Evolutionary conservation across 2,113 vertebrate genomes (phyloP).

Genomic region (Entelurus aequoreus): DNA sequence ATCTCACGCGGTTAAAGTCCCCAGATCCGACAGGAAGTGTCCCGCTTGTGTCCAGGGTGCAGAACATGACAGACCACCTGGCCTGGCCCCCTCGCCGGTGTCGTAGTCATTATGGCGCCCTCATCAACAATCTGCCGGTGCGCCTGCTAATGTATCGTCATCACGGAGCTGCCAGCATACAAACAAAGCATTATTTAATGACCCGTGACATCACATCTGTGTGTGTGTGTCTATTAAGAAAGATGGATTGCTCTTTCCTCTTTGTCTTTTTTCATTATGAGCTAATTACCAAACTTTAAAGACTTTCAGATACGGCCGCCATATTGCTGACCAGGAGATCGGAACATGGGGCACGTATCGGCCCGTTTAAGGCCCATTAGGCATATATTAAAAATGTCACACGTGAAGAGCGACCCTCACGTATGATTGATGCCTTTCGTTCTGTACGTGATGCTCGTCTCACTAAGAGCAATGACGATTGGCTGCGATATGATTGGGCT

Average conservation of each 20-base stretch:
- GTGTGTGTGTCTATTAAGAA: slow-evolving; percentile 46
- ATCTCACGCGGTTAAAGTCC: neutral
- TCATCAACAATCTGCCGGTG: slow-evolving; percentile 51
- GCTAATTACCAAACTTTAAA: slow-evolving; percentile 51
- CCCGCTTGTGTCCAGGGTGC: slow-evolving; percentile 49
- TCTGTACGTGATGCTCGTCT: slow-evolving; percentile 45
- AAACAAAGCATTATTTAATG: slow-evolving; percentile 59
- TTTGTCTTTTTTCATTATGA: slow-evolving; percentile 15
- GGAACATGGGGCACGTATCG: slow-evolving; percentile 47
- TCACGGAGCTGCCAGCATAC: slow-evolving; percentile 44
- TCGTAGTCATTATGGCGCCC: slow-evolving; percentile 48
- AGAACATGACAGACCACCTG: slow-evolving; percentile 56
- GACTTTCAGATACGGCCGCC: slow-evolving; percentile 51
- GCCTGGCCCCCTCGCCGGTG: slow-evolving; percentile 38
- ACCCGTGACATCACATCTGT: slow-evolving; percentile 60
- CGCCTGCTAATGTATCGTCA: slow-evolving; percentile 45
- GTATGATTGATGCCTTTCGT: slow-evolving; percentile 66
- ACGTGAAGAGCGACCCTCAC: slow-evolving; percentile 50
- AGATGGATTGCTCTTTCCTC: slow-evolving; percentile 34
- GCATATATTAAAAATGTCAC: slow-evolving; percentile 66
- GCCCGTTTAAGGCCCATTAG: slow-evolving; percentile 66
- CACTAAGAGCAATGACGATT: slow-evolving; percentile 64
- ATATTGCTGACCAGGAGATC: slow-evolving; percentile 30
- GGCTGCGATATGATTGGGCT: slow-evolving; percentile 60
- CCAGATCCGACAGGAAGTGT: slow-evolving; percentile 32